These are phyloP conservation scores for Allacma fusca DNA, from an alignment of 2,888 invertebrate species.

Conservation along the genomic window DNA sequence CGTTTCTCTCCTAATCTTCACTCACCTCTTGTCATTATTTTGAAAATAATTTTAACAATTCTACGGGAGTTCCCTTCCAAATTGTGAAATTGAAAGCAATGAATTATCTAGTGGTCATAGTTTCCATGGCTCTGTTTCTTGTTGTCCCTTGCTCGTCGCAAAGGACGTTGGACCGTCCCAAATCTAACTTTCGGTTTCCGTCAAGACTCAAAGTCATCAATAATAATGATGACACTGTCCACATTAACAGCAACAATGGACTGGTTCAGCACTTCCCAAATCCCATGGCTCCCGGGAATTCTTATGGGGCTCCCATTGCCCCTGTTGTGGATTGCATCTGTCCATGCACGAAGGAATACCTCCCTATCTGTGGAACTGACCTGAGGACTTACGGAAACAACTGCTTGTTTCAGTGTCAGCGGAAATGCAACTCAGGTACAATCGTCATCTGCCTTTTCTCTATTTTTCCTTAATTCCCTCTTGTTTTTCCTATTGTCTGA, in stretches of 20 bases:
- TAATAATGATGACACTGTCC: slow-evolving; percentile 18
- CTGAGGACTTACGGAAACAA: slow-evolving; percentile 37
- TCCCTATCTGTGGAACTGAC: slow-evolving; percentile 38
- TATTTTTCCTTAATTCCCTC: no score
- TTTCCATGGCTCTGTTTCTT: no score
- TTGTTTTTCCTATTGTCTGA: not conserved
- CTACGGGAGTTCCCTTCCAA: no score
- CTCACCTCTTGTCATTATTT: no score
- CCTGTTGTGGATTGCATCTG: slow-evolving; percentile 31
- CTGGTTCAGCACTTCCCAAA: slow-evolving; percentile 22
- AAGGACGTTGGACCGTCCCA: no score
- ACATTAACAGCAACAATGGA: not conserved
- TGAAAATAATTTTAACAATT: no score
- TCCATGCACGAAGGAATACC: slow-evolving; percentile 40
- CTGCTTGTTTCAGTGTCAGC: slow-evolving; percentile 39
- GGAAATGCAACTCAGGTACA: slow-evolving; percentile 34
- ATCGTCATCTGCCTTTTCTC: not conserved
- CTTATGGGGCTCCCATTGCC: not conserved
- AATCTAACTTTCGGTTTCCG: slow-evolving; percentile 35
- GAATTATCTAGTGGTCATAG: no score
- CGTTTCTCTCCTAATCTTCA: no score
- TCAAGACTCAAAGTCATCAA: slow-evolving; percentile 26
- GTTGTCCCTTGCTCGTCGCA: no score
- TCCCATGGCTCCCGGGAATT: not conserved
- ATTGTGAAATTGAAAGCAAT: no score